A percentile compares a stretch with the other conserved stretches of the same genome.
Evolutionary conservation across 1,140 invertebrate species (phyloP).

Genomic region (Copidosoma floridanum): DNA sequence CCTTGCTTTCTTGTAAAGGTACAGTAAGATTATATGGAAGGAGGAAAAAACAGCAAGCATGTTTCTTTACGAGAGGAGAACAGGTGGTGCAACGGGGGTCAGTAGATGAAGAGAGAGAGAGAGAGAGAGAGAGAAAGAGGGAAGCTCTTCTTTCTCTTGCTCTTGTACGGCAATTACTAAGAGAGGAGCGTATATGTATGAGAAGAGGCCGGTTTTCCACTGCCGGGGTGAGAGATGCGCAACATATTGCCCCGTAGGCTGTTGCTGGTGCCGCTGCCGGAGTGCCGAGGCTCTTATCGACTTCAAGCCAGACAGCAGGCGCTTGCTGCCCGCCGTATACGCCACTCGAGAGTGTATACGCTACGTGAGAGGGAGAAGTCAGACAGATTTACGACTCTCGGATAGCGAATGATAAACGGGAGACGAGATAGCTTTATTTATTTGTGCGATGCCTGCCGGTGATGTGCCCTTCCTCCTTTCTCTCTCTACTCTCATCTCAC

Average conservation of each 20-base stretch:
- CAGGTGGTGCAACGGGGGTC: no score
- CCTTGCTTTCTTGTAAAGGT: background rate
- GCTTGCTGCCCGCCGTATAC: conserved; percentile 25
- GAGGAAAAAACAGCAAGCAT: no score
- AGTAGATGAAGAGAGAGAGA: background rate
- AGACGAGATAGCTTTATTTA: conserved; percentile 58
- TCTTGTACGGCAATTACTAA: no score
- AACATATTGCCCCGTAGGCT: conserved; percentile 46
- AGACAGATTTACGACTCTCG: conserved; percentile 55
- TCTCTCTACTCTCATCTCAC: background rate
- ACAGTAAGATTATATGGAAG: no score
- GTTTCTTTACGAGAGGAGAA: no score
- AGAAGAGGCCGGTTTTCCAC: conserved; percentile 10
- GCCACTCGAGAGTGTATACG: background rate
- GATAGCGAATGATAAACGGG: conserved; percentile 57
- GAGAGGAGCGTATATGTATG: background rate
- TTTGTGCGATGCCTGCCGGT: conserved; percentile 46
- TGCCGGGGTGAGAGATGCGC: conserved; percentile 37
- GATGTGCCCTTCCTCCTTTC: conserved; percentile 10
- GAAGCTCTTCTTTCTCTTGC: no score
- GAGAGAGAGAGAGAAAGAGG: background rate
- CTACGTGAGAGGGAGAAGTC: conserved; percentile 29
- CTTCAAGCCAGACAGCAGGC: conserved; percentile 49
- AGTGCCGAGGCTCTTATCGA: conserved; percentile 49
- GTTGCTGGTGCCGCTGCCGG: background rate